Conservation (phyloP, 1,140 invertebrate species). For the Drosophila kohkoa region DNA sequence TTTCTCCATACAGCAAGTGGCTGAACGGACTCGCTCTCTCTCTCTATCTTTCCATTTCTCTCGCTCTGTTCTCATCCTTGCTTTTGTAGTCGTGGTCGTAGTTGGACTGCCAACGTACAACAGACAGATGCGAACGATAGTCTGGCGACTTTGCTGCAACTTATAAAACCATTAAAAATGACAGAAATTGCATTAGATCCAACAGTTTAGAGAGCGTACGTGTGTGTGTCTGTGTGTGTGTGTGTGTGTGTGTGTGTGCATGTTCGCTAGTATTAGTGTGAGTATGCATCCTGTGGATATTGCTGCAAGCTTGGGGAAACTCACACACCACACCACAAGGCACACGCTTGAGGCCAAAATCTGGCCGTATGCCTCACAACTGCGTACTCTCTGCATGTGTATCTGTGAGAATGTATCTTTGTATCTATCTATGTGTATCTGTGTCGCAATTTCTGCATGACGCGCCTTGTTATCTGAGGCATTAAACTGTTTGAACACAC, state of each 20-base stretch:
- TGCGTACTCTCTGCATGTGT: background rate
- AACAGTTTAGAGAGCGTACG: conserved; percentile 46
- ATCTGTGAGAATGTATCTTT: conserved; percentile 3
- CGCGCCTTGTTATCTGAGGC: conserved; percentile 66
- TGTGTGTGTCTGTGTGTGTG: background rate
- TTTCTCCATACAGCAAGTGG: conserved; percentile 38
- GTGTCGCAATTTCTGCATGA: conserved; percentile 34
- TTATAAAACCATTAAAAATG: conserved; percentile 77
- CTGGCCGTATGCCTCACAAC: conserved; percentile 45
- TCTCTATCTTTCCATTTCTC: no score
- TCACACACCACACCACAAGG: conserved; percentile 1
- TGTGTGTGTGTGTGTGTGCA: background rate
- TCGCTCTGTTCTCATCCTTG: background rate
- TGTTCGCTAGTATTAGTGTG: background rate
- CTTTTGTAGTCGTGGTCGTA: background rate
- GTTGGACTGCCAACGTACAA: background rate
- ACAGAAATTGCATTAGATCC: conserved; percentile 70
- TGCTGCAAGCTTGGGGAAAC: conserved; percentile 15
- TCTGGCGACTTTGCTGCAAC: conserved; percentile 54
- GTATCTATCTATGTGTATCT: conserved; percentile 18
- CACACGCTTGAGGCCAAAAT: conserved; percentile 34
- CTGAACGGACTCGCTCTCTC: background rate
- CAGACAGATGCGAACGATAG: conserved; percentile 3
- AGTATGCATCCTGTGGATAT: conserved; percentile 20
- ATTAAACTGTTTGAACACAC: conserved; percentile 74